phyloP scores from a whole-genome alignment of 2,888 invertebrate species.

The Cosmopolites sordidus region DNA sequence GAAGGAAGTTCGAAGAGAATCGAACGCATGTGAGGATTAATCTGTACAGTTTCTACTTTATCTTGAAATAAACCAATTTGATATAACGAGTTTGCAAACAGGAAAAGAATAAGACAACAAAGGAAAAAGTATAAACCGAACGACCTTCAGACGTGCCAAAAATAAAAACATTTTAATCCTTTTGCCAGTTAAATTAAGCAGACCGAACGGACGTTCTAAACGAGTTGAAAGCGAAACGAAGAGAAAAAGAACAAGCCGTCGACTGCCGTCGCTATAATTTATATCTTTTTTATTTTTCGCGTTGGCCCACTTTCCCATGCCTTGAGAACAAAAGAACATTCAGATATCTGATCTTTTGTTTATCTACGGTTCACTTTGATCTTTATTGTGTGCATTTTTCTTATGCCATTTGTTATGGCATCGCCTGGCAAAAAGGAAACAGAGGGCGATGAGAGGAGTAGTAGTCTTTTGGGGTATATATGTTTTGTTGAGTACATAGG shows the following conservation, averaged over 20 bases:
- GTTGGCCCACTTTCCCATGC: background rate
- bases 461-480: no score
- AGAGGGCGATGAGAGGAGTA: no score
- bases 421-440: no score
- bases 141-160: background rate
- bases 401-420: no score
- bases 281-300: background rate
- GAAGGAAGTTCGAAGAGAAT: no score
- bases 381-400: constrained; percentile 33
- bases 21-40: no score
- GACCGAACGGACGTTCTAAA: background rate
- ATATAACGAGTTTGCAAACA: no score
- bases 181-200: background rate
- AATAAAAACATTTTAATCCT: background rate
- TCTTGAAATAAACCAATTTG: no score
- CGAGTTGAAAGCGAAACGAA: background rate
- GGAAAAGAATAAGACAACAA: background rate
- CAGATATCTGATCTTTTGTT: constrained; percentile 27
- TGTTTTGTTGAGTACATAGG: no score
- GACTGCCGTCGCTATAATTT: background rate
- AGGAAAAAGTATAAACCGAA: background rate
- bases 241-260: background rate
- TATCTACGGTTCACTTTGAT: constrained; percentile 31
- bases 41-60: no score
- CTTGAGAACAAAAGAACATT: constrained; percentile 1